Evolutionary conservation across 2,113 vertebrate genomes (phyloP).

Genomic region (Erinaceus europaeus): DNA sequence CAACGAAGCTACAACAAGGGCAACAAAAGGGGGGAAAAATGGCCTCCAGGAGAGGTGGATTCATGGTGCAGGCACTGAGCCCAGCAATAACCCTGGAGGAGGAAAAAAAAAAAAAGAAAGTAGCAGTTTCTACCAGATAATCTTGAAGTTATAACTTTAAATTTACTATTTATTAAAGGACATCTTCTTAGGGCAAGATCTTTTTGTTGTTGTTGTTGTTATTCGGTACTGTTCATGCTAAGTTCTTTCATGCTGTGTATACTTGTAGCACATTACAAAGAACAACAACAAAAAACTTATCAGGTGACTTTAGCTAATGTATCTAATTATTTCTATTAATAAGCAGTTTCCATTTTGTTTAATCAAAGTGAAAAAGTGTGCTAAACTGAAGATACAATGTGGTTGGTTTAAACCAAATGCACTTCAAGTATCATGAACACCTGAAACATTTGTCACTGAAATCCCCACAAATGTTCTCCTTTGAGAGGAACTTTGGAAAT

Average conservation of each 20-base stretch:
- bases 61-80: no score
- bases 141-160: constrained; percentile 38
- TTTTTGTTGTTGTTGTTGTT: constrained; percentile 28
- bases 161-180: constrained; percentile 51
- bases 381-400: constrained; percentile 39
- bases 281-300: constrained; percentile 26
- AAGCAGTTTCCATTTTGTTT: constrained; percentile 76
- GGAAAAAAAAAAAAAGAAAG: no score
- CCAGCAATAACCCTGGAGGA: no score
- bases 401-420: constrained; percentile 29
- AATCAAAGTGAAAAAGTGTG: constrained; percentile 67
- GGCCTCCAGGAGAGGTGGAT: no score
- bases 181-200: constrained; percentile 48
- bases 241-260: constrained; percentile 1
- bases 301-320: constrained; percentile 66
- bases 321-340: constrained; percentile 70
- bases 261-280: constrained; percentile 17
- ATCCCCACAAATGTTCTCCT: neutral
- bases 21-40: no score
- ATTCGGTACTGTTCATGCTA: constrained; percentile 36
- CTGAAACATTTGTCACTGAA: neutral
- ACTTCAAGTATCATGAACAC: neutral
- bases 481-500: constrained; percentile 21
- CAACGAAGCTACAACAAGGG: no score
- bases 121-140: constrained; percentile 7